Evolutionary conservation across 1,140 invertebrate genomes (phyloP).

Genomic region (Lineus longissimus): DNA sequence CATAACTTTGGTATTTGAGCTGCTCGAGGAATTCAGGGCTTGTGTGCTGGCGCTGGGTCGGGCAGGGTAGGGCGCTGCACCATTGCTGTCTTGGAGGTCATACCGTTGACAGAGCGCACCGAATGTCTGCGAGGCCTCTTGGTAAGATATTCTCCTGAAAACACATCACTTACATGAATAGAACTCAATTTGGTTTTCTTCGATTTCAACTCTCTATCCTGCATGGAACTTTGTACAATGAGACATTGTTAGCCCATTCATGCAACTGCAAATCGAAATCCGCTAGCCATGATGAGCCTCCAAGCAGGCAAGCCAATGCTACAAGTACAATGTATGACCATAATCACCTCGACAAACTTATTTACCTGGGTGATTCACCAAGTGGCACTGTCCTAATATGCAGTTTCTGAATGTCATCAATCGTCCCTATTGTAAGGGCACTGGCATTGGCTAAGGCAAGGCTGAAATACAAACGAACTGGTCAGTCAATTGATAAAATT

Average conservation of each 20-base stretch:
- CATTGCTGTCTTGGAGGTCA: conserved; percentile 58
- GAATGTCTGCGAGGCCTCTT: conserved; percentile 90
- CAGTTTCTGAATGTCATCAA: conserved; percentile 97
- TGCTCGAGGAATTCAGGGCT: conserved; percentile 60
- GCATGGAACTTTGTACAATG: too few species aligned
- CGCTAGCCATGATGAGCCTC: too few species aligned
- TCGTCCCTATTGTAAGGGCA: conserved; percentile 93
- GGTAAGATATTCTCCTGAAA: conserved; percentile 78
- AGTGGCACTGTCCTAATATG: conserved; percentile 93
- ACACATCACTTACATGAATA: conserved; percentile 10
- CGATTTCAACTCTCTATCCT: background rate
- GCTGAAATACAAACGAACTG: conserved; percentile 56
- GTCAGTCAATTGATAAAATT: background rate
- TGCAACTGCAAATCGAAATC: too few species aligned
- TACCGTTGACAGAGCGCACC: conserved; percentile 86
- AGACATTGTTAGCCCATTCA: too few species aligned
- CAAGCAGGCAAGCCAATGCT: too few species aligned
- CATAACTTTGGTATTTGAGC: conserved; percentile 42
- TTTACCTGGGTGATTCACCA: conserved; percentile 78
- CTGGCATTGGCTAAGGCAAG: conserved; percentile 90
- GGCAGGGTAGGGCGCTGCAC: conserved; percentile 53
- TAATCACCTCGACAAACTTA: background rate
- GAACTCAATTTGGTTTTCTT: background rate
- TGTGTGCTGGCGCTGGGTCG: conserved; percentile 75
- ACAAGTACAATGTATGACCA: too few species aligned